Evolutionary conservation across 2,888 invertebrate genomes (phyloP).

Genomic region (Epirrhoe tristata): DNA sequence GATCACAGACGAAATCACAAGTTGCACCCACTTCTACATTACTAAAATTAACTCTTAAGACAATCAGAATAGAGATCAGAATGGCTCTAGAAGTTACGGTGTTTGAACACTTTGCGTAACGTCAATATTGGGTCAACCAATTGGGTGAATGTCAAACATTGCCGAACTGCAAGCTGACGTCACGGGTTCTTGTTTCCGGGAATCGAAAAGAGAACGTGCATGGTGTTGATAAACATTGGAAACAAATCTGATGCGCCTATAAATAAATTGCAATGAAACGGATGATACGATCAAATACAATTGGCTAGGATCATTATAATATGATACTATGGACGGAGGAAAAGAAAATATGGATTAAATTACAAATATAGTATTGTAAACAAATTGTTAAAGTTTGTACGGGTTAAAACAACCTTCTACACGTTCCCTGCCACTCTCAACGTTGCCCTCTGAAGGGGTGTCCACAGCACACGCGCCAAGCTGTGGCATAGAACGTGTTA

Average conservation of each 20-base stretch:
- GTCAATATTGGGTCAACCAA: conserved; percentile 39
- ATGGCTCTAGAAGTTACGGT: conserved; percentile 7
- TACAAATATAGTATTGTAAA: too few species aligned
- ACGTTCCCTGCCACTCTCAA: too few species aligned
- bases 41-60: background rate
- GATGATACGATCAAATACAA: background rate
- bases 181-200: conserved; percentile 39
- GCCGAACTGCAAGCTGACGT: conserved; percentile 44
- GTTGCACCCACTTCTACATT: background rate
- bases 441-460: too few species aligned
- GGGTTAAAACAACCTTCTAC: too few species aligned
- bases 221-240: conserved; percentile 37
- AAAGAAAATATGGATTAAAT: too few species aligned
- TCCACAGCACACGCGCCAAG: too few species aligned
- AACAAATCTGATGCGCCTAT: conserved; percentile 21
- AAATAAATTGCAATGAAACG: conserved; percentile 1
- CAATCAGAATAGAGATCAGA: conserved; percentile 2
- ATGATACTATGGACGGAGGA: too few species aligned
- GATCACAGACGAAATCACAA: conserved; percentile 7
- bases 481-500: too few species aligned
- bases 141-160: conserved; percentile 51
- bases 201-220: conserved; percentile 43
- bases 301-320: too few species aligned
- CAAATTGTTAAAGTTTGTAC: too few species aligned
- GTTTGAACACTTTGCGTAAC: conserved; percentile 20